Conservation (phyloP, 1,140 invertebrate species). For the Glomeris maerens region DNA sequence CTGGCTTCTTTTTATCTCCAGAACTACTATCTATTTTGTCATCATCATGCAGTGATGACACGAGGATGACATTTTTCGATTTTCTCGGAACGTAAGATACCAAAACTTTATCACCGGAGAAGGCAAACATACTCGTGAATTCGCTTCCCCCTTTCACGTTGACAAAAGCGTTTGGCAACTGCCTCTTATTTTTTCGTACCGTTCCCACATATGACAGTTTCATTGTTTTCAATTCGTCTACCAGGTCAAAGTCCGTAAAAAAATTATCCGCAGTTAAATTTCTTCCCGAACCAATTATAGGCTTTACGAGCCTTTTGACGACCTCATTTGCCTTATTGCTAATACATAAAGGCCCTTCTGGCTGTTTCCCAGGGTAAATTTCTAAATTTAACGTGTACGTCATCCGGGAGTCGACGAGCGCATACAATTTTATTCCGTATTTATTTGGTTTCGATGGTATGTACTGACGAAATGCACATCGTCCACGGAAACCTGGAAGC, state of each 20-base stretch:
- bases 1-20: constrained; percentile 22
- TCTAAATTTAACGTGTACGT: constrained; percentile 17
- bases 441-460: constrained; percentile 19
- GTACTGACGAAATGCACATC: constrained; percentile 17
- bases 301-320: not conserved
- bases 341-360: constrained; percentile 8
- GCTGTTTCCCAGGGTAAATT: constrained; percentile 16
- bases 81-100: constrained; percentile 23
- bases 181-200: not conserved
- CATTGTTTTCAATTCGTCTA: not conserved
- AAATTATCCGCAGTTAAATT: constrained; percentile 14
- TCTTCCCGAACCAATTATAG: not conserved
- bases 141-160: not conserved
- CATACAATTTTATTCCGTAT: constrained; percentile 20
- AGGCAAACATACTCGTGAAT: constrained; percentile 13
- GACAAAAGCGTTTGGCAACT: not conserved
- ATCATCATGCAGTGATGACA: constrained; percentile 18
- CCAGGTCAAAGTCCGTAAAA: not conserved
- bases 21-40: constrained; percentile 10
- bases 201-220: not conserved
- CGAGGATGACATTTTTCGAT: constrained; percentile 14
- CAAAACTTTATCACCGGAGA: constrained; percentile 20
- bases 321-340: constrained; percentile 7
- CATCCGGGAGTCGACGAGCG: constrained; percentile 15
- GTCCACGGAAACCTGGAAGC: constrained; percentile 17